Evolutionary conservation across 1,140 invertebrate genomes (phyloP).

Genomic region (Phenacoccus solenopsis): DNA sequence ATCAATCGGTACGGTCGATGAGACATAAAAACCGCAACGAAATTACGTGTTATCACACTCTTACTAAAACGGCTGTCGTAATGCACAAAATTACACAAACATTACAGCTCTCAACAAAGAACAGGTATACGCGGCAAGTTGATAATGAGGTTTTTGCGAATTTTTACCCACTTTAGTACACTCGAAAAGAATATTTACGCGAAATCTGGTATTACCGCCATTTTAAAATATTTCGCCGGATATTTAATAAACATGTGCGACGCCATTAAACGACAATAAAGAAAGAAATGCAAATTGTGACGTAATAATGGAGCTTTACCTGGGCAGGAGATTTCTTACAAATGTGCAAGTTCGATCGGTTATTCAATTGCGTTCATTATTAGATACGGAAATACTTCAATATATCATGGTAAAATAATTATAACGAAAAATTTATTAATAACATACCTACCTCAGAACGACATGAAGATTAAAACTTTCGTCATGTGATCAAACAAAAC

Average conservation of each 20-base stretch:
- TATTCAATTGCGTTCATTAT: not conserved
- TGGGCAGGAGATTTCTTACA: not conserved
- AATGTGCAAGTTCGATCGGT: not conserved
- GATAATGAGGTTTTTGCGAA: not conserved
- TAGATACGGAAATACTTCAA: not conserved
- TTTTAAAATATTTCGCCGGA: slow-evolving; percentile 10
- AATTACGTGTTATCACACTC: not conserved
- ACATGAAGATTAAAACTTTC: slow-evolving; percentile 14
- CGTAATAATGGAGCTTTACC: not conserved
- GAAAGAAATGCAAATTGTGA: not conserved
- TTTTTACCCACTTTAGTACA: too few species aligned
- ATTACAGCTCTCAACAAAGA: not conserved
- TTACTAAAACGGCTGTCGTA: not conserved
- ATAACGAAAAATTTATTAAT: slow-evolving; percentile 2
- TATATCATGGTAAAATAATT: not conserved
- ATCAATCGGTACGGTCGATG: too few species aligned
- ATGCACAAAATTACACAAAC: not conserved
- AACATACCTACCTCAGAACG: slow-evolving; percentile 13
- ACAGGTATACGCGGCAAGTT: not conserved
- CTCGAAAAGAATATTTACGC: not conserved
- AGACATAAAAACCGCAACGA: too few species aligned
- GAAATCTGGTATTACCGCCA: not conserved
- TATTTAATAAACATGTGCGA: slow-evolving; percentile 15
- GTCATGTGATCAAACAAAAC: slow-evolving; percentile 17
- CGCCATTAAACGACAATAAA: not conserved